Percentiles rank a stretch among this genome's conserved stretches.
These are phyloP conservation scores for Blennius ocellaris DNA, from an alignment of 2,113 vertebrate genomes.

Conservation along the genomic window DNA sequence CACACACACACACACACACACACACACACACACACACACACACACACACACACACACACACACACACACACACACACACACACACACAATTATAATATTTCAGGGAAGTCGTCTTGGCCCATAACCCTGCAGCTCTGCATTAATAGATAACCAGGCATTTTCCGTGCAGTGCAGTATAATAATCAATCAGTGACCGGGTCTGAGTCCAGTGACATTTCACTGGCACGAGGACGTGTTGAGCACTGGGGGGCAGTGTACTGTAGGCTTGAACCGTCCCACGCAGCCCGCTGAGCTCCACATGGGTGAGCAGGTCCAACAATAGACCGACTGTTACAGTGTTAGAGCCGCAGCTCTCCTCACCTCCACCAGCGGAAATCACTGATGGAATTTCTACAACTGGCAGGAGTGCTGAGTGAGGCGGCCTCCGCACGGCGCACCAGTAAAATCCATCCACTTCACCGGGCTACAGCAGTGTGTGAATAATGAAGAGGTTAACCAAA, in stretches of 20 bases:
- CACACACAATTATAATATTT: no score
- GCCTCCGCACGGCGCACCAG: conserved; percentile 24
- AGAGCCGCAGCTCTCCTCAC: conserved; percentile 66
- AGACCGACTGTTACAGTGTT: conserved; percentile 68
- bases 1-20: no score
- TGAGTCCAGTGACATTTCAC: conserved; percentile 50
- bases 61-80: no score
- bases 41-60: no score
- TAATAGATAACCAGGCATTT: no score
- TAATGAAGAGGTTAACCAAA: conserved; percentile 60
- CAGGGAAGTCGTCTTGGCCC: no score
- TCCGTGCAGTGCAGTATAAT: conserved; percentile 28
- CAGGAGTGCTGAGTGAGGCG: conserved; percentile 45
- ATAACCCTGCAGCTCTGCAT: no score
- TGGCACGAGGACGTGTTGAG: conserved; percentile 52
- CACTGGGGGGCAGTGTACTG: conserved; percentile 77
- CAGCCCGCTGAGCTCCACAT: conserved; percentile 36
- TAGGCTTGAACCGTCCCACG: conserved; percentile 43
- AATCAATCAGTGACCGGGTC: conserved; percentile 55
- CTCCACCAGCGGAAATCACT: conserved; percentile 70
- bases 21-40: no score
- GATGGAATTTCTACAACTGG: conserved; percentile 60
- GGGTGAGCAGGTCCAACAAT: conserved; percentile 70
- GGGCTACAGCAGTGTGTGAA: conserved; percentile 17
- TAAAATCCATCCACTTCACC: conserved; percentile 59